Conservation (phyloP, 2,797 vertebrate genomes). For the Ibycter americanus region DNA sequence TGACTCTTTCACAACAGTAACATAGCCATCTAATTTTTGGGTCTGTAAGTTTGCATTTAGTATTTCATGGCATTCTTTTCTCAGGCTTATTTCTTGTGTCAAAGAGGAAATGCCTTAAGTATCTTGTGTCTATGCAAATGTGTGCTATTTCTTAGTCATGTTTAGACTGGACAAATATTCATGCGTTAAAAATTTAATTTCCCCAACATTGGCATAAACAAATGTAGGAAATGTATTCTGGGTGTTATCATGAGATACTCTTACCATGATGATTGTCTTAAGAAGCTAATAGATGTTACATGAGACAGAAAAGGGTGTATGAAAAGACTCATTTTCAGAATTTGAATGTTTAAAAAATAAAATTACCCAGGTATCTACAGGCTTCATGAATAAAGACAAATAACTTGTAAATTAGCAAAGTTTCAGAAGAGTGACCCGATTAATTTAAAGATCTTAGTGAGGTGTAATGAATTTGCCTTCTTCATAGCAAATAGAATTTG, state of each 20-base stretch:
- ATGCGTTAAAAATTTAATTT: background rate
- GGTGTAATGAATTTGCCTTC: background rate
- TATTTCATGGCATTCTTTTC: background rate
- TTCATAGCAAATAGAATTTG: background rate
- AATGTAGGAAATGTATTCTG: background rate
- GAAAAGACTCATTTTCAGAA: background rate
- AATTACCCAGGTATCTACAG: background rate
- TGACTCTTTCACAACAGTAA: background rate
- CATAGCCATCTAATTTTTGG: background rate
- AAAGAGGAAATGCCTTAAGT: background rate
- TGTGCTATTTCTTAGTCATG: background rate
- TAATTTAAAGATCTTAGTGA: background rate
- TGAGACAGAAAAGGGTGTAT: background rate
- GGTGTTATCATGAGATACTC: background rate
- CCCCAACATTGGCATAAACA: background rate
- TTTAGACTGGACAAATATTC: background rate
- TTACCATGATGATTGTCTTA: background rate
- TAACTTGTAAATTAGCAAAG: background rate
- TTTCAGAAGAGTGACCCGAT: background rate
- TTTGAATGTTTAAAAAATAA: background rate
- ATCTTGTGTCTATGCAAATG: background rate
- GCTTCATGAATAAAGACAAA: background rate
- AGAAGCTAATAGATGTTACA: background rate
- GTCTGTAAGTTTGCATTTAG: background rate
- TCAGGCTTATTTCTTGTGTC: background rate